Base-by-base conservation (phyloP, 2,113 vertebrate genomes). In the Nothobranchius kuhntae region DNA sequence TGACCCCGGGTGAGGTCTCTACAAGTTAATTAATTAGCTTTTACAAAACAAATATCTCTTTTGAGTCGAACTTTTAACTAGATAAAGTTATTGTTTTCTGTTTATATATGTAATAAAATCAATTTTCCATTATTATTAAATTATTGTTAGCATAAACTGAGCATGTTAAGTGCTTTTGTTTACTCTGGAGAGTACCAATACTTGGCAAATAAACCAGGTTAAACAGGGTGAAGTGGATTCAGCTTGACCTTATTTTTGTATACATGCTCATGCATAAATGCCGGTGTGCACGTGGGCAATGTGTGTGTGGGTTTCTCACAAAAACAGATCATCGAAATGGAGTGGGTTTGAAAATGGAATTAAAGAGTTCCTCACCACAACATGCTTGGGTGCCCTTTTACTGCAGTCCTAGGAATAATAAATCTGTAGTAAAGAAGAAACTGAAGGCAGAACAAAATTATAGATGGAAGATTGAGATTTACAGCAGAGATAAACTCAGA, bases 171-270 rank as follows among this genome's bases (percentile, higher is more conserved):
- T 56, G 60, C 61, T 75, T 60, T 8, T 62, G 44, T 67, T 73
- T 71, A 52, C 59, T 71, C 44, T 55, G 52, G 42, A 42, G 50
- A 64, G 54, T 45, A 54, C 45, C 35, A 61, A 78, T 65, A 78
- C 76, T 38, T 54, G 40, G 38, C 35, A 76, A 68, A 71, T 77
- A 58, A 52, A 36, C 8, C 13, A 6, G 48, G 44, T 72, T 62
- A 61, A 42, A 9, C 26, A 60, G 62, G 60, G 52, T 68, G 63
- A 81, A 75, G 42, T 68, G 48, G 56, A 57, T 79, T 72, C 15
- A 53, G 52, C 65, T 65, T 47, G 59, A 79, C 44, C 58, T 48
- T 55, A 61, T 73, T 24, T 67, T 71, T 66, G 59, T 67, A n/a
- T 54, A 38, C 64, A 65, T 26, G 26, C 53, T 73, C 70, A 38